A percentile compares a stretch with the other conserved stretches of the same genome.
phyloP scores from a whole-genome alignment of 2,113 vertebrate species.

The Dromiciops gliroides region DNA sequence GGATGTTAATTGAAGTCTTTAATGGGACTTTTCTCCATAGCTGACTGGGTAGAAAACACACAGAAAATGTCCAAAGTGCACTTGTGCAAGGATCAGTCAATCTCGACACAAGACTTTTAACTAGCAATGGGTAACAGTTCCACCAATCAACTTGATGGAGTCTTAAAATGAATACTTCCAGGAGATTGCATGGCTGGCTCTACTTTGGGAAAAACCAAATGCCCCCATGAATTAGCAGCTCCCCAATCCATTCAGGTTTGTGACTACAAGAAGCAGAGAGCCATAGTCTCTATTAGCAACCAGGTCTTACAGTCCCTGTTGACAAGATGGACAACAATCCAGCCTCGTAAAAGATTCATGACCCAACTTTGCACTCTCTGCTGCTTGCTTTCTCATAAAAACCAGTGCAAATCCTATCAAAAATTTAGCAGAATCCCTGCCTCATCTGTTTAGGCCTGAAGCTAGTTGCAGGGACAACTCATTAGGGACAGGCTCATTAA shows the following conservation, averaged over 20 bases:
- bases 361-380: conserved; percentile 85
- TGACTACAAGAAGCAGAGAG: conserved; percentile 64
- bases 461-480: conserved; percentile 93
- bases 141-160: background rate
- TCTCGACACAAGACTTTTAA: background rate
- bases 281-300: conserved; percentile 82
- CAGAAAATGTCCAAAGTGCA: rapidly evolving
- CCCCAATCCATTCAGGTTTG: conserved; percentile 57
- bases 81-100: background rate
- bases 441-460: conserved; percentile 93
- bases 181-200: conserved; percentile 25
- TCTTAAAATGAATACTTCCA: conserved; percentile 47
- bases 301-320: conserved; percentile 78
- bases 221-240: background rate
- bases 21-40: background rate
- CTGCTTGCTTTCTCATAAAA: conserved; percentile 88
- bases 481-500: conserved; percentile 94
- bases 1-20: background rate
- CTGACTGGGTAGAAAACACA: background rate
- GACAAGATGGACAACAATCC: conserved; percentile 85
- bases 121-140: background rate
- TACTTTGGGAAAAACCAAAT: conserved; percentile 58
- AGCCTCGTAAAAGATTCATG: conserved; percentile 89
- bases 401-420: conserved; percentile 92
- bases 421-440: conserved; percentile 93